These are phyloP conservation scores for Euschistus heros DNA, from an alignment of 1,140 invertebrate genomes.

Conservation along the genomic window DNA sequence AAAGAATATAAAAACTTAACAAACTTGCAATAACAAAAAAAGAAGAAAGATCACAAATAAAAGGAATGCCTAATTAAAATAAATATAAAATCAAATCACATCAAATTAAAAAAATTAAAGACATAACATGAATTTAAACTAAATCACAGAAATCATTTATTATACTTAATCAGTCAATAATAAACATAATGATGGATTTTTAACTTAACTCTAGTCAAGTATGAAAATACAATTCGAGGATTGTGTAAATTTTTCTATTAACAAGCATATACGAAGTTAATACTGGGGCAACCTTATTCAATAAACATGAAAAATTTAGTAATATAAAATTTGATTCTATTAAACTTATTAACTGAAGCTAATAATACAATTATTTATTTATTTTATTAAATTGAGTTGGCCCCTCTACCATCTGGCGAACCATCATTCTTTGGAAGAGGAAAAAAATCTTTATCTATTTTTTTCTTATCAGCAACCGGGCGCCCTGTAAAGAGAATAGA, in stretches of 20 bases:
- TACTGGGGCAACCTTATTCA: background rate
- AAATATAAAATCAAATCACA: too few relatives aligned
- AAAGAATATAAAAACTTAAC: background rate
- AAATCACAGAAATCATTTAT: slow-evolving; percentile 16
- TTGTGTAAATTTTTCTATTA: background rate
- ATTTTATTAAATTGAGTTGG: background rate
- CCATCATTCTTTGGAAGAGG: background rate
- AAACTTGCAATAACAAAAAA: slow-evolving; percentile 1
- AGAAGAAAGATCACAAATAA: background rate
- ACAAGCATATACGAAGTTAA: too few relatives aligned
- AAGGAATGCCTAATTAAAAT: background rate
- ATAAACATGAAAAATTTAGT: background rate
- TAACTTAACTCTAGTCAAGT: background rate
- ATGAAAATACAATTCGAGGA: background rate
- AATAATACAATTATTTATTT: background rate
- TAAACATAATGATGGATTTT: slow-evolving; percentile 1
- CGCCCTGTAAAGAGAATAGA: background rate
- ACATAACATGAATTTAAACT: slow-evolving; percentile 1
- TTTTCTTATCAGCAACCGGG: background rate
- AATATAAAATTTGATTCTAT: background rate
- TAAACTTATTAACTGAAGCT: background rate
- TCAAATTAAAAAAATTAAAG: background rate
- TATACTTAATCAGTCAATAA: slow-evolving; percentile 12
- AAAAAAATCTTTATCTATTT: background rate
- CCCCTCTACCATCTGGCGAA: background rate